These are phyloP conservation scores for Hemitrygon akajei DNA, from an alignment of 2,797 vertebrate species.

Conservation along the genomic window DNA sequence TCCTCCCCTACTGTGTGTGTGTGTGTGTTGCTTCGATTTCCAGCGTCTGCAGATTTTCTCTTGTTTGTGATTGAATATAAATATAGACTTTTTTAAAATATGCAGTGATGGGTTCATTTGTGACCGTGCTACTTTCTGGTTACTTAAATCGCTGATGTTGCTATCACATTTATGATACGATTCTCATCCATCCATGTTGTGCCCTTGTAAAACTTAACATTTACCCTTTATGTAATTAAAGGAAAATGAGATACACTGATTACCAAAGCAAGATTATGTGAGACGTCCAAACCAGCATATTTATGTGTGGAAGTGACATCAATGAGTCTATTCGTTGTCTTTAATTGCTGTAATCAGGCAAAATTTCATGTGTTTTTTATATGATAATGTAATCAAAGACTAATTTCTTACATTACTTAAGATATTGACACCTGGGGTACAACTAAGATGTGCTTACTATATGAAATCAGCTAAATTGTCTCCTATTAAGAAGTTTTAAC, in stretches of 20 bases:
- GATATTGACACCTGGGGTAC: conserved; percentile 15
- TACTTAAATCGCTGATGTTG: neutral
- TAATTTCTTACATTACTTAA: conserved; percentile 3
- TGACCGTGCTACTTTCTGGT: neutral
- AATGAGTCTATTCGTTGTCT: neutral
- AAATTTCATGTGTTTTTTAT: neutral
- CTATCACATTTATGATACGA: too few species aligned
- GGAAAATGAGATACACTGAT: conserved; percentile 2
- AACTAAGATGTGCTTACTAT: neutral
- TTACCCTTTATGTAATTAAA: neutral
- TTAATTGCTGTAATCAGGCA: conserved; percentile 13
- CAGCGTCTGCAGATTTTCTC: too few species aligned
- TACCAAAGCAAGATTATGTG: neutral
- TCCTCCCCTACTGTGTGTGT: too few species aligned
- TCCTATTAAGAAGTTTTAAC: neutral
- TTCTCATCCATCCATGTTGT: neutral
- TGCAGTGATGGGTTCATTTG: neutral
- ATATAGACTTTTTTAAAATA: neutral
- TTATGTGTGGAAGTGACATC: neutral
- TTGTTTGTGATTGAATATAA: neutral
- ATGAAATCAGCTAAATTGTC: neutral
- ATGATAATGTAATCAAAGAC: conserved; percentile 36
- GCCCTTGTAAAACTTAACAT: neutral
- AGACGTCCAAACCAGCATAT: conserved; percentile 13
- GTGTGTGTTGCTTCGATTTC: too few species aligned